Percentiles rank a stretch among this genome's conserved stretches.
Evolutionary conservation across 2,113 vertebrate genomes (phyloP).

Genomic region (Tyrannus savana): DNA sequence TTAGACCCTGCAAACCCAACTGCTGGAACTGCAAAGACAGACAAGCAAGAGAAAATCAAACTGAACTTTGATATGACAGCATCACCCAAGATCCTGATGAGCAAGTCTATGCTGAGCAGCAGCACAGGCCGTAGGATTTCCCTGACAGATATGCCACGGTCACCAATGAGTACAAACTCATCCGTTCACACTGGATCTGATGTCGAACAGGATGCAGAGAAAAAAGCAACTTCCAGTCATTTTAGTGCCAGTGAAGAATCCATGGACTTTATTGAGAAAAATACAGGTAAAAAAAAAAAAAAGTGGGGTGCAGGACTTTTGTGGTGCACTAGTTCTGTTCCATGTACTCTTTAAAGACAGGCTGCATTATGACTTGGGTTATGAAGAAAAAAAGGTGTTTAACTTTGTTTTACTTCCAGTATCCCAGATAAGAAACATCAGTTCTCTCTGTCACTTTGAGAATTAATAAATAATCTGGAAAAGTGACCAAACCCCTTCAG

Average conservation of each 20-base stretch:
- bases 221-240: conserved; percentile 88
- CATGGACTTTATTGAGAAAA: conserved; percentile 92
- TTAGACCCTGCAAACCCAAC: conserved; percentile 90
- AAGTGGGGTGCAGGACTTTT: not conserved
- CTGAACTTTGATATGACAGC: conserved; percentile 96
- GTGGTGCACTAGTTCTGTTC: not conserved
- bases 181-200: conserved; percentile 97
- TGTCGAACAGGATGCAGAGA: conserved; percentile 91
- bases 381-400: not conserved
- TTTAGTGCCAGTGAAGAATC: conserved; percentile 97
- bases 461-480: not conserved
- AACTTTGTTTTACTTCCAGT: not conserved
- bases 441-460: not conserved
- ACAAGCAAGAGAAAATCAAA: conserved; percentile 94
- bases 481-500: not conserved
- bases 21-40: conserved; percentile 88
- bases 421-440: not conserved
- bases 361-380: not conserved
- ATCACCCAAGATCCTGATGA: conserved; percentile 93
- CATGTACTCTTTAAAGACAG: not conserved
- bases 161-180: conserved; percentile 97
- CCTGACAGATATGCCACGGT: conserved; percentile 92
- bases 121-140: conserved; percentile 87
- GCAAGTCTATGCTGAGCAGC: conserved; percentile 86
- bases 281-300: conserved; percentile 73